Conservation (phyloP, 2,113 vertebrate species). For the Panthera tigris region DNA sequence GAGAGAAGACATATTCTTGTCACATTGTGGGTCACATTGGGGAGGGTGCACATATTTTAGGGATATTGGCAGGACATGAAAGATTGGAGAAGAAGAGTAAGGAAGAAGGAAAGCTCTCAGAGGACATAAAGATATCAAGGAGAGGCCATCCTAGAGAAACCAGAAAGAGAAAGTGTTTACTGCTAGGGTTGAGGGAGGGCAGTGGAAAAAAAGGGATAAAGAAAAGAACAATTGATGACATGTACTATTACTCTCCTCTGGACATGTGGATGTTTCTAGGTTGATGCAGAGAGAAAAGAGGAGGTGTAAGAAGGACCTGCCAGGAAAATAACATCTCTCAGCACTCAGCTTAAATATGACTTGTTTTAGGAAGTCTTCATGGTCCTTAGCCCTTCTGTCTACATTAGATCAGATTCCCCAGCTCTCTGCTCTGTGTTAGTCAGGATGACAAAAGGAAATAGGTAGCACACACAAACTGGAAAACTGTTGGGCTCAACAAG, state of each 20-base stretch:
- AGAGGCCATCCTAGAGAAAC: neutral
- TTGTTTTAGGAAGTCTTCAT: neutral
- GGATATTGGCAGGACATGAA: neutral
- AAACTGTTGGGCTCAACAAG: neutral
- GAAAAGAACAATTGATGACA: neutral
- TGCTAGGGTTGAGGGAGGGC: neutral
- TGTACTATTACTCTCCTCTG: neutral
- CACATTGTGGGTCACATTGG: accelerated
- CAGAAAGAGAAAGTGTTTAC: neutral
- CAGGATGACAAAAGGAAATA: neutral
- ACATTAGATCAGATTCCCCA: neutral
- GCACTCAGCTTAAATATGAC: neutral
- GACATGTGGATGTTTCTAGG: neutral
- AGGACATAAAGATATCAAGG: neutral
- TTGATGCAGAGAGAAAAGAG: neutral
- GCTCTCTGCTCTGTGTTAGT: neutral
- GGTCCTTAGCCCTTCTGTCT: neutral
- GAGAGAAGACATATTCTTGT: neutral
- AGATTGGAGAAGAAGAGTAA: neutral
- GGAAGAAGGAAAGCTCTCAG: neutral
- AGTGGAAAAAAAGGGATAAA: neutral
- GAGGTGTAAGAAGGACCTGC: too few relatives aligned
- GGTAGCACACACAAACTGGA: neutral
- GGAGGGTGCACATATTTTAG: neutral
- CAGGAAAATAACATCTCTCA: too few relatives aligned